Evolutionary conservation across 2,797 vertebrate genomes (phyloP).

Genomic region (Philypnodon macrostomus): DNA sequence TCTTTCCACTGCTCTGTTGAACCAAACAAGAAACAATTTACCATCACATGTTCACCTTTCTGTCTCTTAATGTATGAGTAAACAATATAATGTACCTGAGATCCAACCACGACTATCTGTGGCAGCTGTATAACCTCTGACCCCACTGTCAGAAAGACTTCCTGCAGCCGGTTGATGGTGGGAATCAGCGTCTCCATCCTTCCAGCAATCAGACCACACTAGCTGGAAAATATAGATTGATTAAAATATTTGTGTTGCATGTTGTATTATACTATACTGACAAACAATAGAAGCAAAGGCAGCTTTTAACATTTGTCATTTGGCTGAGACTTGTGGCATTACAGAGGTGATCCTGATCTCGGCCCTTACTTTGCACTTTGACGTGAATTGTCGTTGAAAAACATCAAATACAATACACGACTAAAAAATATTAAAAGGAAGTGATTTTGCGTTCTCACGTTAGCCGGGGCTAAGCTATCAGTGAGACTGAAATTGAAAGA

Average conservation of each 20-base stretch:
- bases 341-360: no score
- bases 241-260: no score
- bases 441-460: neutral
- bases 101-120: slow-evolving; percentile 83
- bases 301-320: no score
- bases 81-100: slow-evolving; percentile 71
- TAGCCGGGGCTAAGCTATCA: slow-evolving; percentile 35
- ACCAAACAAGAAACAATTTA: slow-evolving; percentile 16
- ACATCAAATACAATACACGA: neutral
- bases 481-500: slow-evolving; percentile 36
- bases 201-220: slow-evolving; percentile 14
- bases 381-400: no score
- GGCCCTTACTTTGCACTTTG: no score
- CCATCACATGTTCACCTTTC: neutral
- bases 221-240: slow-evolving; percentile 14
- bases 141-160: slow-evolving; percentile 82
- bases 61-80: neutral
- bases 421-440: slow-evolving; percentile 5
- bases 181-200: slow-evolving; percentile 83
- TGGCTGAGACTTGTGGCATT: no score
- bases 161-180: slow-evolving; percentile 82
- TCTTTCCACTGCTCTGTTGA: slow-evolving; percentile 84
- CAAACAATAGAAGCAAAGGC: no score
- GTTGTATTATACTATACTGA: no score
- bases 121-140: slow-evolving; percentile 80